Evolutionary conservation across 2,888 invertebrate genomes (phyloP), one percentile per base, ranked within the genome.

Genomic region (Meteorus colon): DNA sequence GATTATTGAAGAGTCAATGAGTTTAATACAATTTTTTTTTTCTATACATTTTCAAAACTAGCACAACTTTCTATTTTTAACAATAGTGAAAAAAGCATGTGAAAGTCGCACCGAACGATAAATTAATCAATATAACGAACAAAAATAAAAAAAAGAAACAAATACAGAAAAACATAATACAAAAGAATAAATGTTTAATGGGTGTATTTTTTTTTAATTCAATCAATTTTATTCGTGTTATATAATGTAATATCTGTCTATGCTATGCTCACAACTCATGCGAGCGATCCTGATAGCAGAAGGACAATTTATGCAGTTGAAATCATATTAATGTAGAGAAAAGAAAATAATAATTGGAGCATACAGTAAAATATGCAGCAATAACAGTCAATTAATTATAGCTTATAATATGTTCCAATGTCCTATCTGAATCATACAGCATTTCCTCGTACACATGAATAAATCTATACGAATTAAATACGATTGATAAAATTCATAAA

Each of bases 161-260:
- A 76, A 65, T 31, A 63, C 29, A 63, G 76, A 82, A 78, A 81
- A 81, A 41, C 41, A 41, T 41, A 41, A 41, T 12, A 41, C 41
- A 41, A 41, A 12, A 8, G 8, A 12, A 41, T 41, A 77, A 81
- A 77, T 80, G 80, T 82, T 81, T 82, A 84, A 84, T 82, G 84
- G 84, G 84, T 82, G 82, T 69, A 79, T 80, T 76, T 78, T 68
- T 76, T 78, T 74, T 73, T 74, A 71, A 31, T 63, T 45, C 60
- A 60, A n/a, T 45, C 45, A 45, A 60, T 24, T n/a, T 62, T 45
- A 63, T 45, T 37, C 48, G 45, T 72, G 45, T 62, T 45, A 55
- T 65, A 51, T 31, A 67, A 60, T 70, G 48, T 63, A 62, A 48
- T 24, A 24, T 41, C 19, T 27, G 10, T 68, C 16, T 51, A 12